These are phyloP conservation scores for Malurus elegans DNA, from an alignment of 2,113 vertebrate species.

Conservation along the genomic window DNA sequence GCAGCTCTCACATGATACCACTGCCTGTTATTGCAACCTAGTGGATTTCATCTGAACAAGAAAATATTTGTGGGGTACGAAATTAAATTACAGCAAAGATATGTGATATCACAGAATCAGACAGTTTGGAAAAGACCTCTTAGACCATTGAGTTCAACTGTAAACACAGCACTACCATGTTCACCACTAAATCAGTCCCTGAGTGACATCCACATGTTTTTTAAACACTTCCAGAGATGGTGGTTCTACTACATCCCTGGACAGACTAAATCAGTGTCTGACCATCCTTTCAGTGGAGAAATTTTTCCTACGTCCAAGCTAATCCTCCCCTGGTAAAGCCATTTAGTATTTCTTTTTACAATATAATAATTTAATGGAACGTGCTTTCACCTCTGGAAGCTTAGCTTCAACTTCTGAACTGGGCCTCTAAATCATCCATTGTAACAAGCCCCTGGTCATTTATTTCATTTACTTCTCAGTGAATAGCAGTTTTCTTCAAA, in stretches of 20 bases:
- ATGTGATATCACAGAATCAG: accelerated
- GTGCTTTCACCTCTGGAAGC: not conserved
- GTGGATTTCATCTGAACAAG: not conserved
- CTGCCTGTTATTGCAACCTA: not conserved
- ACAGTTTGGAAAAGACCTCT: not conserved
- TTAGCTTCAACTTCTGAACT: not conserved
- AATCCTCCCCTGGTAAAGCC: not conserved
- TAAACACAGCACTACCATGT: not conserved
- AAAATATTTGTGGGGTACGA: not conserved
- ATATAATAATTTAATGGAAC: not conserved
- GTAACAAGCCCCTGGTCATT: not conserved
- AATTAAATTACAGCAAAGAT: not conserved
- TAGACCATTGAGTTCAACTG: not conserved
- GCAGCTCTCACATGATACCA: not conserved
- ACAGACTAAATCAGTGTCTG: not conserved
- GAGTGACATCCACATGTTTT: not conserved
- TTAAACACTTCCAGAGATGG: not conserved
- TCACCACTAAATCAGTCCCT: not conserved
- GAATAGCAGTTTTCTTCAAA: not conserved
- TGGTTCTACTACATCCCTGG: not conserved
- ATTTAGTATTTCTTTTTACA: not conserved
- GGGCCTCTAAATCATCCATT: not conserved
- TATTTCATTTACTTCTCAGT: not conserved
- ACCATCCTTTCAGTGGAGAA: not conserved
- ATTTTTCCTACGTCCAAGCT: not conserved